Conservation (phyloP, 2,797 vertebrate genomes). For the Anguilla pacifica region DNA sequence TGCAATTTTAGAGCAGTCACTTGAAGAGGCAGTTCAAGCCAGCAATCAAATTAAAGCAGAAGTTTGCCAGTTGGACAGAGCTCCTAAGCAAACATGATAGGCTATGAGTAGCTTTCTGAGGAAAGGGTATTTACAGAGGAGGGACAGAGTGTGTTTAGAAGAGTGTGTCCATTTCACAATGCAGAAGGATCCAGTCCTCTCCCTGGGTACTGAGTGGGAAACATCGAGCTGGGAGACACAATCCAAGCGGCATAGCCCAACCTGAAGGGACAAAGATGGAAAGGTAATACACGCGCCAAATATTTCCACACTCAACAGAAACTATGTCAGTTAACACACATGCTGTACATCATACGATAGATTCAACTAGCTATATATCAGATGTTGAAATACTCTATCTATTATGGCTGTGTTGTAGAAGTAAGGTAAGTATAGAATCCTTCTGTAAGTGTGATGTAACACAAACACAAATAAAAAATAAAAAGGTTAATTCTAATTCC, state of each 20-base stretch:
- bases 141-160: not conserved
- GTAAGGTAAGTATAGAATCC: not conserved
- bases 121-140: not conserved
- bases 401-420: not conserved
- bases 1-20: not conserved
- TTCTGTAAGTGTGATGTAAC: not conserved
- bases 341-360: not conserved
- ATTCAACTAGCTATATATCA: not conserved
- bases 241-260: not conserved
- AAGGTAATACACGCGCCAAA: slow-evolving; percentile 5
- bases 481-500: not conserved
- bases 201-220: not conserved
- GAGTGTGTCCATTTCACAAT: not conserved
- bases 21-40: not conserved
- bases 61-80: slow-evolving; percentile 9
- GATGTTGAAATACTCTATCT: not conserved
- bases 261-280: not conserved
- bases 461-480: not conserved
- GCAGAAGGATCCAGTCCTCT: not conserved
- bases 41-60: not conserved
- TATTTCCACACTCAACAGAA: not conserved
- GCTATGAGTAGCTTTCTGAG: not conserved
- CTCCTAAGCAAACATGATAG: not conserved
- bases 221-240: not conserved
- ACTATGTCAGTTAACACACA: not conserved